Evolutionary conservation across 2,888 invertebrate genomes (phyloP).

Genomic region (Cryptosula pallasiana): DNA sequence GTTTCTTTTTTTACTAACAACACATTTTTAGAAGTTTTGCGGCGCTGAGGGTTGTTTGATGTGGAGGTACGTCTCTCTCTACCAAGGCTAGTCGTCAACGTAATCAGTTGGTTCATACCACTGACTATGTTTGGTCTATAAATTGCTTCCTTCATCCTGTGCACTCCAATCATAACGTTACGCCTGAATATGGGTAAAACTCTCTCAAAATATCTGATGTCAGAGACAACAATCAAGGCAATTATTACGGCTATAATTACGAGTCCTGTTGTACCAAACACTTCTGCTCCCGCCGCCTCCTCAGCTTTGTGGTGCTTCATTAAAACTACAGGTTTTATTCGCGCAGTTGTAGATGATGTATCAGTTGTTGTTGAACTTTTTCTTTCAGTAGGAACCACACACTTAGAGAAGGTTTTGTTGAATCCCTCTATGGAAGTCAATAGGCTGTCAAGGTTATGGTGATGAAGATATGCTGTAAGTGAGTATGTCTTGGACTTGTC

Average conservation of each 20-base stretch:
- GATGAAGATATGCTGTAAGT: neutral
- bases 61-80: neutral
- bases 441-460: neutral
- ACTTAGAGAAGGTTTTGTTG: neutral
- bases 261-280: neutral
- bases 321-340: neutral
- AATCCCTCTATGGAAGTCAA: neutral
- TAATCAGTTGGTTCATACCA: neutral
- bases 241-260: neutral
- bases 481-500: neutral
- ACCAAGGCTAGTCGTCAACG: slow-evolving; percentile 1
- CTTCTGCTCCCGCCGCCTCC: slow-evolving; percentile 1
- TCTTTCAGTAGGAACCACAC: neutral
- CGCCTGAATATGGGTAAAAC: slow-evolving; percentile 7
- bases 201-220: slow-evolving; percentile 17
- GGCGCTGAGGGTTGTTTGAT: neutral
- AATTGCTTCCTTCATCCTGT: neutral
- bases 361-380: too few relatives aligned
- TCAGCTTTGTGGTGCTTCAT: neutral
- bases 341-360: neutral
- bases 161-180: neutral
- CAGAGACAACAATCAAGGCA: neutral
- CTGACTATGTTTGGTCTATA: slow-evolving; percentile 5
- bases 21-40: neutral
- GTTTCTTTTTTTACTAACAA: too few relatives aligned